Evolutionary conservation across 2,113 vertebrate genomes (phyloP).

Genomic region (Scatophagus argus): DNA sequence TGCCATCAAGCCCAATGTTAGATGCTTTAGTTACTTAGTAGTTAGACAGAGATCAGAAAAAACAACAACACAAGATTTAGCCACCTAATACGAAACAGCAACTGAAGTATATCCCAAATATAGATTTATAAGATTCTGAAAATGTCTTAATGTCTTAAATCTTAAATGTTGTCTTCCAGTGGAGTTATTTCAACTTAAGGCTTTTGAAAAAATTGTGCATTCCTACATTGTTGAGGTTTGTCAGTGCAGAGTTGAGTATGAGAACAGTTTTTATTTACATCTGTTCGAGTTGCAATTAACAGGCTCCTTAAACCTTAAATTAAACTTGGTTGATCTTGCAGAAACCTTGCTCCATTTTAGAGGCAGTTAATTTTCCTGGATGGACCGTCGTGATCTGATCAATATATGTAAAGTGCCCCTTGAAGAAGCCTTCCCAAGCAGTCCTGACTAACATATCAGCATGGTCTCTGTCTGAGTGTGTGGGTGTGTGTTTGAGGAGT

Average conservation of each 20-base stretch:
- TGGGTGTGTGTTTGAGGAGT: background rate
- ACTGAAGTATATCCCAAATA: background rate
- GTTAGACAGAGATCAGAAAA: background rate
- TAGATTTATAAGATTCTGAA: background rate
- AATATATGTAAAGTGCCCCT: constrained; percentile 57
- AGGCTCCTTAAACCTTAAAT: constrained; percentile 55
- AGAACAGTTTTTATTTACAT: constrained; percentile 15
- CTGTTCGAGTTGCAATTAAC: constrained; percentile 21
- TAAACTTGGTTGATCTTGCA: constrained; percentile 14
- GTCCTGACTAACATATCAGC: constrained; percentile 48
- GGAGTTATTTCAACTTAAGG: background rate
- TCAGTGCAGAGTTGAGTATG: background rate
- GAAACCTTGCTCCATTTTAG: constrained; percentile 24
- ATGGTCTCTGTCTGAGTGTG: background rate
- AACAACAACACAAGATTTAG: constrained; percentile 2
- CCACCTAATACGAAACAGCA: background rate
- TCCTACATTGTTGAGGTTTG: background rate
- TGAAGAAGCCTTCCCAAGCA: constrained; percentile 57
- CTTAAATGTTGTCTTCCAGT: too few species aligned
- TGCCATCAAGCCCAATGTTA: constrained; percentile 15
- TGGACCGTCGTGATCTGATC: constrained; percentile 46
- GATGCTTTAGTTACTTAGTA: background rate
- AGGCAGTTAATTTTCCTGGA: constrained; percentile 61
- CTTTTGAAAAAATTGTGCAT: background rate
- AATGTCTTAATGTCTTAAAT: too few species aligned